A percentile compares a stretch with the other conserved stretches of the same genome.
These are phyloP conservation scores for Carcina quercana DNA, from an alignment of 2,888 invertebrate species.

Conservation along the genomic window DNA sequence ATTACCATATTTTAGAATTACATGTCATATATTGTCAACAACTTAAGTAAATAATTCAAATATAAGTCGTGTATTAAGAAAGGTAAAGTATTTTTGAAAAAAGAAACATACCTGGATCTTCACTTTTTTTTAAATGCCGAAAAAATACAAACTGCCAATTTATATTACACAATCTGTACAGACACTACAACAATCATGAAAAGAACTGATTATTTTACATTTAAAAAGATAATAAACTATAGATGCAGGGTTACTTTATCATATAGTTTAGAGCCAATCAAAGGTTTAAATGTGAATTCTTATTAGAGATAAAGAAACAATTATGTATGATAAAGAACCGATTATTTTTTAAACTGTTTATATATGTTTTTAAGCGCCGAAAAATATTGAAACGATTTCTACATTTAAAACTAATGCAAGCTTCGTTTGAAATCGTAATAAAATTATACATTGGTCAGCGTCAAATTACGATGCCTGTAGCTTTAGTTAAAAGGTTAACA, in stretches of 20 bases:
- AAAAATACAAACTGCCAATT: background rate
- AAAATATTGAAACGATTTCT: background rate
- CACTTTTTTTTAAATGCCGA: background rate
- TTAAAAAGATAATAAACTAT: conserved; percentile 8
- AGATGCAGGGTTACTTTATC: conserved; percentile 39
- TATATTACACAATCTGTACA: no score
- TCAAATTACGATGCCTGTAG: conserved; percentile 73
- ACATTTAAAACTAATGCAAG: conserved; percentile 38
- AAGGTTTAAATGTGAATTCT: conserved; percentile 60
- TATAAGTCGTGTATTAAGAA: no score
- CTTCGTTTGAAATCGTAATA: conserved; percentile 63
- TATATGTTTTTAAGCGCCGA: conserved; percentile 7
- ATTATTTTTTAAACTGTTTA: conserved; percentile 29
- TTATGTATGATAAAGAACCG: conserved; percentile 54
- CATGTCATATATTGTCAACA: no score
- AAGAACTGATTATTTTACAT: conserved; percentile 1
- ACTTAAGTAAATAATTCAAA: no score
- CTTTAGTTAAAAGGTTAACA: conserved; percentile 76
- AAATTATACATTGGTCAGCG: conserved; percentile 71
- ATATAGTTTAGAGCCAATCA: conserved; percentile 61
- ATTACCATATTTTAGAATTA: no score
- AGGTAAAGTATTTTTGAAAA: no score
- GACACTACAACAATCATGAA: background rate
- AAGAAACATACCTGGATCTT: no score
- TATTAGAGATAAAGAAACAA: conserved; percentile 63